These are phyloP conservation scores for Tragelaphus strepsiceros DNA, from an alignment of 2,113 vertebrate genomes.

Conservation along the genomic window DNA sequence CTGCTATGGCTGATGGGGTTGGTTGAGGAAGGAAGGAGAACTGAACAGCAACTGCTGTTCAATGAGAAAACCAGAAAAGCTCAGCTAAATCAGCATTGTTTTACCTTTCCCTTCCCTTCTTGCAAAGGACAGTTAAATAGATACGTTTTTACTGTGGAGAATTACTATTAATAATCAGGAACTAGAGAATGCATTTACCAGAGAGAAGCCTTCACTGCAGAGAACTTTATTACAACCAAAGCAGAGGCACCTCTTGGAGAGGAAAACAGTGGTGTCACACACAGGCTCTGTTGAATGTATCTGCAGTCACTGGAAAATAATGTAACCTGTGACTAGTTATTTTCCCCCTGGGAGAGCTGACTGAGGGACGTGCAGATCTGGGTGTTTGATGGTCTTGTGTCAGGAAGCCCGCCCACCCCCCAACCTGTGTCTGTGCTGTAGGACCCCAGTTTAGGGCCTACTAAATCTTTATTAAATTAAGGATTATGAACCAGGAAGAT, in stretches of 20 bases:
- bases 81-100: neutral
- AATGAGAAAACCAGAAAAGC: neutral
- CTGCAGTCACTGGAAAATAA: neutral
- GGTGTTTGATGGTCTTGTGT: neutral
- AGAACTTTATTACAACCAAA: neutral
- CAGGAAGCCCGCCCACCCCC: neutral
- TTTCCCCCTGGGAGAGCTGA: neutral
- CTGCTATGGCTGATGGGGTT: neutral
- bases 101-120: neutral
- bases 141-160: neutral
- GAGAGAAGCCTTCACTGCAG: neutral
- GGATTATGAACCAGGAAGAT: neutral
- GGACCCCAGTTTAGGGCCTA: neutral
- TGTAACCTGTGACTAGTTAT: neutral
- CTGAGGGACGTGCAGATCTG: neutral
- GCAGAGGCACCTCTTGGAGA: neutral
- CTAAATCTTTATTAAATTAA: neutral
- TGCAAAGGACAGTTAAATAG: neutral
- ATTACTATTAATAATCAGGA: neutral
- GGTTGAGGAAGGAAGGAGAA: neutral
- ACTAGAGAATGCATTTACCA: neutral
- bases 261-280: neutral
- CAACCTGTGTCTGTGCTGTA: neutral
- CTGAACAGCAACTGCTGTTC: neutral
- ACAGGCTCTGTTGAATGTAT: neutral